These are phyloP conservation scores for Oryzias javanicus DNA, from an alignment of 2,113 vertebrate species.

Conservation along the genomic window DNA sequence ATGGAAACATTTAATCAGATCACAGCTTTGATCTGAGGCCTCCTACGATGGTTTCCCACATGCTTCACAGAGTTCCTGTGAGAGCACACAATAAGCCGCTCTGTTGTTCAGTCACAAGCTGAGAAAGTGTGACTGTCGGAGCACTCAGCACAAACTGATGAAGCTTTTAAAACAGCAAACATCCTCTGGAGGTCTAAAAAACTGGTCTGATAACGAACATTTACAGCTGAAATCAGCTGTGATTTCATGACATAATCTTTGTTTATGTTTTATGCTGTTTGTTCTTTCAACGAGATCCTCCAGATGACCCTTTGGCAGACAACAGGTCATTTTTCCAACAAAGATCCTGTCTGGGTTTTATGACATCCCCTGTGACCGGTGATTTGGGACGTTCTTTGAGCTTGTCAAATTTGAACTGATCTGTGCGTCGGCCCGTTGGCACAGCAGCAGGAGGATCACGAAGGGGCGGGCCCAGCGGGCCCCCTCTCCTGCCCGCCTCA, in stretches of 20 bases:
- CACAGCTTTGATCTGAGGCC: conserved; percentile 61
- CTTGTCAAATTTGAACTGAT: conserved; percentile 26
- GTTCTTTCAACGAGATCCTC: no score
- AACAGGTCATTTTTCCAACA: conserved; percentile 11
- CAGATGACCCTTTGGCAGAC: conserved; percentile 14
- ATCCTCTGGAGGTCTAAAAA: neutral
- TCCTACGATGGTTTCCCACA: conserved; percentile 64
- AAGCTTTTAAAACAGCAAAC: conserved; percentile 2
- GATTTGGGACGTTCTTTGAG: conserved; percentile 21
- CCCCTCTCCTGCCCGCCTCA: conserved; percentile 52
- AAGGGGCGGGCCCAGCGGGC: conserved; percentile 64
- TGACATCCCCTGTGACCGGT: conserved; percentile 43
- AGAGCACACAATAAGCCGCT: conserved; percentile 56
- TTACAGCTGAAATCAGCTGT: neutral
- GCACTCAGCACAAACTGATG: conserved; percentile 6
- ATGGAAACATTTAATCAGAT: conserved; percentile 48
- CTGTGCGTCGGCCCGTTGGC: conserved; percentile 61
- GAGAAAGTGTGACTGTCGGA: conserved; percentile 23
- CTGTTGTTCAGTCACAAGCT: conserved; percentile 66
- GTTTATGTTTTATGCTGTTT: conserved; percentile 7
- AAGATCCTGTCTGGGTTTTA: conserved; percentile 56
- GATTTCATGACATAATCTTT: neutral
- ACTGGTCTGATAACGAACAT: neutral
- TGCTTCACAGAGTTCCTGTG: conserved; percentile 37
- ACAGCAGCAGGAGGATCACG: conserved; percentile 52